Conservation (phyloP, 2,888 invertebrate species). For the Idaea aversata region DNA sequence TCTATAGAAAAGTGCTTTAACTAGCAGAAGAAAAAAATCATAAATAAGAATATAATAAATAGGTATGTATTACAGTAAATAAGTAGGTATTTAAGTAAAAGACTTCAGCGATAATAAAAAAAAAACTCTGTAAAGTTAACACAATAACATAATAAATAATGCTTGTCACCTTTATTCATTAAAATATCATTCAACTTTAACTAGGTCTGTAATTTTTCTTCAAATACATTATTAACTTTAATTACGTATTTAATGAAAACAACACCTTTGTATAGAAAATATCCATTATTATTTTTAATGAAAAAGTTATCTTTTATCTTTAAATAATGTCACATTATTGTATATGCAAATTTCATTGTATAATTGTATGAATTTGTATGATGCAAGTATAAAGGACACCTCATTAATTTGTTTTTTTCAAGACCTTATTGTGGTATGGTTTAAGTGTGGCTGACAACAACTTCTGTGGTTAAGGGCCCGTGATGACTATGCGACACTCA, state of each 20-base stretch:
- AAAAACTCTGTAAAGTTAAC: neutral
- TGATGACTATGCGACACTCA: conserved; percentile 66
- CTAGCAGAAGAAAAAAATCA: too few relatives aligned
- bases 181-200: neutral
- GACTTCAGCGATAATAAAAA: neutral
- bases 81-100: too few relatives aligned
- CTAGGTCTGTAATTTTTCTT: neutral
- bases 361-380: conserved; percentile 25
- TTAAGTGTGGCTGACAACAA: conserved; percentile 64
- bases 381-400: conserved; percentile 29
- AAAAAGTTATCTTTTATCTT: neutral
- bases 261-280: neutral
- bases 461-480: conserved; percentile 73
- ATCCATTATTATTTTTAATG: neutral
- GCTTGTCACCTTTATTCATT: neutral
- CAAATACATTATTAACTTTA: neutral
- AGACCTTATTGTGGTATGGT: conserved; percentile 60
- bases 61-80: too few relatives aligned
- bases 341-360: neutral
- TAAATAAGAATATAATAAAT: too few relatives aligned
- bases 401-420: conserved; percentile 56
- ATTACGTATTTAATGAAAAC: neutral
- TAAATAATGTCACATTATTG: neutral
- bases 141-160: neutral
- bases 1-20: too few relatives aligned